Conservation (phyloP, 1,140 invertebrate species). For the Linepithema humile region DNA sequence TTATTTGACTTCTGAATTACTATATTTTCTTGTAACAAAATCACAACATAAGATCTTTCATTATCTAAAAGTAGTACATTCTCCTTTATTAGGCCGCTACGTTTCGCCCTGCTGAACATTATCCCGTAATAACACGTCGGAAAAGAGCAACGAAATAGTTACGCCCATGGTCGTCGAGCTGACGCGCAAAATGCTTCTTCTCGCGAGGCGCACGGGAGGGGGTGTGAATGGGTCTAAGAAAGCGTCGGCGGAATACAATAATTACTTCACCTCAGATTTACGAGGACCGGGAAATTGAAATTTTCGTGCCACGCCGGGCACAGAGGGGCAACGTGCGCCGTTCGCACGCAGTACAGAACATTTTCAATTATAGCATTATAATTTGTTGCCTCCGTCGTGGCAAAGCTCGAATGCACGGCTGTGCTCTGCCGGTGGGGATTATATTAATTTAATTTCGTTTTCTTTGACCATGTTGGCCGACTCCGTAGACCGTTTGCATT, state of each 20-base stretch:
- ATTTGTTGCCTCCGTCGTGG: conserved; percentile 80
- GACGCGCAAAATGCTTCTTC: conserved; percentile 79
- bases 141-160: conserved; percentile 70
- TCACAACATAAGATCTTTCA: conserved; percentile 19
- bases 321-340: conserved; percentile 41
- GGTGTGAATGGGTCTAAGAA: conserved; percentile 81
- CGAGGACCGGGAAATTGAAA: conserved; percentile 83
- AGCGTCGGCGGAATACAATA: conserved; percentile 83
- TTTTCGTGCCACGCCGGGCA: conserved; percentile 77
- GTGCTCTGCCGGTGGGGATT: conserved; percentile 74
- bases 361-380: conserved; percentile 84
- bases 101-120: conserved; percentile 39
- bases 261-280: conserved; percentile 84
- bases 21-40: conserved; percentile 17
- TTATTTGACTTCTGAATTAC: not conserved
- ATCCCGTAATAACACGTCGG: conserved; percentile 45
- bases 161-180: conserved; percentile 80
- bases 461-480: conserved; percentile 75
- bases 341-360: conserved; percentile 76
- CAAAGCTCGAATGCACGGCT: conserved; percentile 72
- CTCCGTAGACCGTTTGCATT: conserved; percentile 34
- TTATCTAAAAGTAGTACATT: conserved; percentile 45
- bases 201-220: conserved; percentile 25
- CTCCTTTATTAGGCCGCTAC: conserved; percentile 37
- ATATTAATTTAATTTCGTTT: conserved; percentile 83